Conservation (phyloP, 2,113 vertebrate genomes). For the Erinaceus europaeus region DNA sequence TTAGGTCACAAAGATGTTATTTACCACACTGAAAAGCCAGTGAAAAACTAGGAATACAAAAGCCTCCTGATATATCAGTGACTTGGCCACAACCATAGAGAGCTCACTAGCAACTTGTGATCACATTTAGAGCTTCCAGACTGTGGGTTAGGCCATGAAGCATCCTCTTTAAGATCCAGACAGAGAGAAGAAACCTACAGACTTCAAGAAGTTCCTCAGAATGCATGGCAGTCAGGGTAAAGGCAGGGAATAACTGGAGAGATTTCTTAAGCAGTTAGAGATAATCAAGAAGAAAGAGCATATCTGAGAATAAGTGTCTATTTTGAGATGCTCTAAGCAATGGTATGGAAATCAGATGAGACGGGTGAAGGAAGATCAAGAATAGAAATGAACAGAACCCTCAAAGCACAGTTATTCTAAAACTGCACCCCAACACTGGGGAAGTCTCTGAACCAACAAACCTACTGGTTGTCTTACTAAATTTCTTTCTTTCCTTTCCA, state of each 20-base stretch:
- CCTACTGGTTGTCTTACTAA: slow-evolving; percentile 24
- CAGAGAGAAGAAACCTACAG: slow-evolving; percentile 43
- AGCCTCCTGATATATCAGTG: slow-evolving; percentile 54
- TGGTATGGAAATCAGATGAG: slow-evolving; percentile 43
- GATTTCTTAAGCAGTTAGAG: slow-evolving; percentile 58
- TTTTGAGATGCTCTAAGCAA: slow-evolving; percentile 48
- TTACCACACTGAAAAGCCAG: slow-evolving; percentile 52
- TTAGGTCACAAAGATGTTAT: slow-evolving; percentile 65
- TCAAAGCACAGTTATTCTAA: slow-evolving; percentile 59
- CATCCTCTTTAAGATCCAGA: slow-evolving; percentile 44
- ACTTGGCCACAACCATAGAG: slow-evolving; percentile 32
- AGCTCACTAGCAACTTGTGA: slow-evolving; percentile 38
- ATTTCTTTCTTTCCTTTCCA: slow-evolving; percentile 49
- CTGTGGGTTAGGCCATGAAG: slow-evolving; percentile 5
- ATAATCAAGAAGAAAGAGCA: slow-evolving; percentile 41
- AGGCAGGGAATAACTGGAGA: background rate
- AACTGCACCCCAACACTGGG: slow-evolving; percentile 5
- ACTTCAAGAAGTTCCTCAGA: slow-evolving; percentile 56
- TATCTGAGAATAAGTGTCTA: slow-evolving; percentile 22
- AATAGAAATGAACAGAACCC: slow-evolving; percentile 2
- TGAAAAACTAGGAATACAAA: slow-evolving; percentile 45
- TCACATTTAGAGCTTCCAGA: slow-evolving; percentile 45
- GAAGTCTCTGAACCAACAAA: slow-evolving; percentile 47
- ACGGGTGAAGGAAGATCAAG: background rate
- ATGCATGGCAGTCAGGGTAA: background rate